Conservation (phyloP, 30 jellyfish, hydroid and myxozoan species). For the Aurelia sp. region DNA sequence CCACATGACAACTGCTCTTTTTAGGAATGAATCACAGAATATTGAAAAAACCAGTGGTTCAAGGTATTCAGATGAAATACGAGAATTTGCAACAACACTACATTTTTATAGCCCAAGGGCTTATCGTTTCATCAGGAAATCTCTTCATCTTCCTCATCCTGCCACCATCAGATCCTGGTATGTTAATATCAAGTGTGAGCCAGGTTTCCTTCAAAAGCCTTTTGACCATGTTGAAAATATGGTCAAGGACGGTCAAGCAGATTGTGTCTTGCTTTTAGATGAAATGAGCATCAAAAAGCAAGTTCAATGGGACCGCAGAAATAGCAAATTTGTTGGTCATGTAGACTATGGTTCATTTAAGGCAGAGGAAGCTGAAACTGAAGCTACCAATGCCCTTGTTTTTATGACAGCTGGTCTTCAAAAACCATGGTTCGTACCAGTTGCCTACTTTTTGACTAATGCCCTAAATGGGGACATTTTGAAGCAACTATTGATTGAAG, state of each 20-base stretch:
- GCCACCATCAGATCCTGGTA: slow-evolving; percentile 62
- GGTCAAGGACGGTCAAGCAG: slow-evolving; percentile 8
- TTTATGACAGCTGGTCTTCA: slow-evolving; percentile 43
- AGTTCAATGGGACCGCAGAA: slow-evolving; percentile 13
- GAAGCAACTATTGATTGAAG: slow-evolving; percentile 12
- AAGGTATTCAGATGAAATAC: slow-evolving; percentile 11
- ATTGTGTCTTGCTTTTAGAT: slow-evolving; percentile 31
- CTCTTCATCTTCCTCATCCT: slow-evolving; percentile 51
- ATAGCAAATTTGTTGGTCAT: slow-evolving; percentile 23
- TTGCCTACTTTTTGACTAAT: slow-evolving; percentile 49
- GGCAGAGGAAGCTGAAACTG: slow-evolving; percentile 53
- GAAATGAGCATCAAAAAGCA: slow-evolving; percentile 47
- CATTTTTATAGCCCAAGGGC: slow-evolving; percentile 49
- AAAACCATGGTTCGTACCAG: slow-evolving; percentile 45
- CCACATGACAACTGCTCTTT: background rate
- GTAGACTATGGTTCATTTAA: slow-evolving; percentile 42
- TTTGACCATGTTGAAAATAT: background rate
- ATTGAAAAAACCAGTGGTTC: slow-evolving; percentile 12
- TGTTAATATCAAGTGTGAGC: slow-evolving; percentile 41
- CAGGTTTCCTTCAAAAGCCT: slow-evolving; percentile 42
- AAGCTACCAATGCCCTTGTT: slow-evolving; percentile 39
- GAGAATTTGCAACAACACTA: slow-evolving; percentile 35
- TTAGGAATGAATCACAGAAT: background rate
- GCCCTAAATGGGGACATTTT: background rate
- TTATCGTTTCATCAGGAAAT: slow-evolving; percentile 14